These are phyloP conservation scores for Dynastes grantii DNA, from an alignment of 2,888 invertebrate species.

Conservation along the genomic window DNA sequence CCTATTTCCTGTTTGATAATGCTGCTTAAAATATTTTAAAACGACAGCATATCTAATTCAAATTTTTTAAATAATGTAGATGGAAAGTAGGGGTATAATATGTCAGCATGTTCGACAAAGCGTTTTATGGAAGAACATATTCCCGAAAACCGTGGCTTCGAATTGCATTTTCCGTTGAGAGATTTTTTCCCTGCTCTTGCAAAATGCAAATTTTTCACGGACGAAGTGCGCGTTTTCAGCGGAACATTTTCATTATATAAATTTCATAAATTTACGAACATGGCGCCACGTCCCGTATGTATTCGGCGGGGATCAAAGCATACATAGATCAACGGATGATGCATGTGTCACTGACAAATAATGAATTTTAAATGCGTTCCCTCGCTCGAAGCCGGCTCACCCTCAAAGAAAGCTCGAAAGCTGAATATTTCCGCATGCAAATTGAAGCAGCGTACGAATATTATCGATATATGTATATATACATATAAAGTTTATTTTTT, in stretches of 20 bases:
- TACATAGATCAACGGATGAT: constrained; percentile 57
- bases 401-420: constrained; percentile 40
- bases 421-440: constrained; percentile 44
- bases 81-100: neutral
- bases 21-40: too few relatives aligned
- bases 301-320: constrained; percentile 54
- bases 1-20: too few relatives aligned
- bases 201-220: constrained; percentile 46
- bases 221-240: constrained; percentile 45
- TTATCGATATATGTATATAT: constrained; percentile 40
- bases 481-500: constrained; percentile 25
- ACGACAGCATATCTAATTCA: too few relatives aligned
- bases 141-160: neutral
- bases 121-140: constrained; percentile 5
- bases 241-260: constrained; percentile 54
- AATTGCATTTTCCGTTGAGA: constrained; percentile 14
- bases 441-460: constrained; percentile 41
- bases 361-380: constrained; percentile 56
- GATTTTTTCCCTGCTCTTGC: constrained; percentile 28
- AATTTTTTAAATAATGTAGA: too few relatives aligned
- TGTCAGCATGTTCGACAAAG: neutral
- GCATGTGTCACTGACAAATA: constrained; percentile 57
- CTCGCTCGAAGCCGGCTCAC: constrained; percentile 26
- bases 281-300: constrained; percentile 36
- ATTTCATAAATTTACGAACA: constrained; percentile 55